Evolutionary conservation across 2,113 vertebrate species (phyloP).

Genomic region (Thunnus maccoyii): DNA sequence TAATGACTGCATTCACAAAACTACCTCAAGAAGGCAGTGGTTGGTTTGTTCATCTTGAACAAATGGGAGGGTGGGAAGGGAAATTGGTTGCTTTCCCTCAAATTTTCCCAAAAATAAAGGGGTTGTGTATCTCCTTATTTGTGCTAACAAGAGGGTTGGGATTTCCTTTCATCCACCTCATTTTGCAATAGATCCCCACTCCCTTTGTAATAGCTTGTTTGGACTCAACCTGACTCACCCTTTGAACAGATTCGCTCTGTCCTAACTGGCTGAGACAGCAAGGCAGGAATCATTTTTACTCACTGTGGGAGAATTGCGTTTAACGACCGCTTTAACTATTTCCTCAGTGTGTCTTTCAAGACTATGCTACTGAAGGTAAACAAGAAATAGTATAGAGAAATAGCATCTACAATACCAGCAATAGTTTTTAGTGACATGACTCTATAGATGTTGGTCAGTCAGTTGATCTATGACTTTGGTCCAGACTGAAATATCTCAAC

Average conservation of each 20-base stretch:
- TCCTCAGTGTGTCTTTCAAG: constrained; percentile 24
- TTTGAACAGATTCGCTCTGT: constrained; percentile 37
- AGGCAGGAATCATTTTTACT: constrained; percentile 27
- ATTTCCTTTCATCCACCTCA: constrained; percentile 44
- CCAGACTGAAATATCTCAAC: constrained; percentile 2
- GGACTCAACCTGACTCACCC: constrained; percentile 34
- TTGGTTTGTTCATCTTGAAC: constrained; percentile 24
- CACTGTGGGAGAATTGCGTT: constrained; percentile 27
- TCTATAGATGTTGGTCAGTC: not conserved
- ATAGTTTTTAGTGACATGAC: not conserved
- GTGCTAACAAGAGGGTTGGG: constrained; percentile 36
- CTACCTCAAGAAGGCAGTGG: constrained; percentile 2
- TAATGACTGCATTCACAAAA: constrained; percentile 30
- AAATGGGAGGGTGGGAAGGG: constrained; percentile 27
- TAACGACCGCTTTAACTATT: constrained; percentile 35
- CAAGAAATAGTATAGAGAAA: constrained; percentile 17
- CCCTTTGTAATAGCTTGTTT: constrained; percentile 54
- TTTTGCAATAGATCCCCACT: constrained; percentile 29
- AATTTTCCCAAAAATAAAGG: constrained; percentile 44
- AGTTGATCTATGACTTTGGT: no score
- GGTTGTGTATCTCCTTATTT: constrained; percentile 38
- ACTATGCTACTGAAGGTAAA: constrained; percentile 38
- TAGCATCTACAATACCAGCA: not conserved
- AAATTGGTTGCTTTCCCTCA: constrained; percentile 45
- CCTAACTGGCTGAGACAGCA: not conserved